phyloP scores from a whole-genome alignment of 2,113 vertebrate species.

The Syngnathoides biaculeatus region DNA sequence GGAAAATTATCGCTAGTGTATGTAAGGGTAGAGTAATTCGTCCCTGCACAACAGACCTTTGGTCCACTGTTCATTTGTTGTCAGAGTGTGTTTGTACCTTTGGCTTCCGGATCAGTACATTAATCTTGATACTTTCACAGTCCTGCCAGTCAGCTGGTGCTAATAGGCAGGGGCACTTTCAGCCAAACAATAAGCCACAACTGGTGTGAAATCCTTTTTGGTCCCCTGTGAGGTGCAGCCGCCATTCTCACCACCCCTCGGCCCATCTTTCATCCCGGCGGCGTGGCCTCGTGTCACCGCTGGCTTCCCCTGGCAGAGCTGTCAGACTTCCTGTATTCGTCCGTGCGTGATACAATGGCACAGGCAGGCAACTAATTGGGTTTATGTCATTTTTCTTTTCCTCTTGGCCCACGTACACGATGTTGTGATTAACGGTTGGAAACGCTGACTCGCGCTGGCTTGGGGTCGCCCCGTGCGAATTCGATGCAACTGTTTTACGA shows the following conservation, averaged over 20 bases:
- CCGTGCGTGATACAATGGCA: slow-evolving; percentile 24
- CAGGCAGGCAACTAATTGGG: slow-evolving; percentile 35
- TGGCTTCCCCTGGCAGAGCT: slow-evolving; percentile 62
- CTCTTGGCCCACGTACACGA: slow-evolving; percentile 39
- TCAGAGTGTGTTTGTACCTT: not conserved
- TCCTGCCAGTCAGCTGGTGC: slow-evolving; percentile 33
- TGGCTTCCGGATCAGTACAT: not conserved
- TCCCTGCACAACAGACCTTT: no score
- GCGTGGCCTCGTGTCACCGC: slow-evolving; percentile 42
- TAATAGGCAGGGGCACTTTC: slow-evolving; percentile 27
- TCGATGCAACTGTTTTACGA: slow-evolving; percentile 38
- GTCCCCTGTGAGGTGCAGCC: slow-evolving; percentile 63
- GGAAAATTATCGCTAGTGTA: no score
- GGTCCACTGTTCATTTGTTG: not conserved
- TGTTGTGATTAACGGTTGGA: slow-evolving; percentile 20
- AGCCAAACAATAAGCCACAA: slow-evolving; percentile 63
- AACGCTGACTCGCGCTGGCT: slow-evolving; percentile 9
- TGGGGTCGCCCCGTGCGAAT: not conserved
- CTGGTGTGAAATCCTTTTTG: slow-evolving; percentile 72
- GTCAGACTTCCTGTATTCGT: slow-evolving; percentile 72
- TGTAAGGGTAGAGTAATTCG: not conserved
- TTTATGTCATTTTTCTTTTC: slow-evolving; percentile 41
- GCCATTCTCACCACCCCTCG: slow-evolving; percentile 49
- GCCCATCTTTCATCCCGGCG: slow-evolving; percentile 63
- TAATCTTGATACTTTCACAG: slow-evolving; percentile 8